Percentiles rank a stretch among this genome's conserved stretches.
Conservation (phyloP, 2,888 invertebrate genomes). For the Taphrorychus bicolor region DNA sequence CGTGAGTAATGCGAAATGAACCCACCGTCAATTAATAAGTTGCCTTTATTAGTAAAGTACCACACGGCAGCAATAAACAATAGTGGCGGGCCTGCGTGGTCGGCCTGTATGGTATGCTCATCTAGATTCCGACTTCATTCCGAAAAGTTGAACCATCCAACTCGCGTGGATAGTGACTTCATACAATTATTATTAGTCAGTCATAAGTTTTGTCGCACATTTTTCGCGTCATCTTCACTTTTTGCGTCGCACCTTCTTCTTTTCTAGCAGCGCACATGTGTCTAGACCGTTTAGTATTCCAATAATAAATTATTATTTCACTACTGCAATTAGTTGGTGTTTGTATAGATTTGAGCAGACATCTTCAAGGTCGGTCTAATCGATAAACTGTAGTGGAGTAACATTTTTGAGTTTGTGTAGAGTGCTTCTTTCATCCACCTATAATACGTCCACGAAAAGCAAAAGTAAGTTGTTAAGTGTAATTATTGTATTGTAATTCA, state of each 20-base stretch:
- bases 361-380: no score
- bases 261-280: slow-evolving; percentile 10
- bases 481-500: no score
- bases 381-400: no score
- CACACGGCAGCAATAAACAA: slow-evolving; percentile 32
- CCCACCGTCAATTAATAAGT: slow-evolving; percentile 6
- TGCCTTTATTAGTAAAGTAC: slow-evolving; percentile 22
- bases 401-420: no score
- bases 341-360: no score
- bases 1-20: neutral
- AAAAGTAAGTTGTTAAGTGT: no score
- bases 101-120: slow-evolving; percentile 21
- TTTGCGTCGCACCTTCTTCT: no score
- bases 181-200: no score
- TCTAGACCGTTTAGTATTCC: neutral
- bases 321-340: neutral
- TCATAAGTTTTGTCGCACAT: neutral
- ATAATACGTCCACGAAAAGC: no score
- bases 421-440: no score
- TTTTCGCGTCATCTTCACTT: no score
- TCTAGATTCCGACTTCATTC: slow-evolving; percentile 28
- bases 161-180: slow-evolving; percentile 14
- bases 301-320: neutral
- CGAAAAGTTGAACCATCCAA: slow-evolving; percentile 17
- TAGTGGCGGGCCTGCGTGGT: slow-evolving; percentile 26